These are phyloP conservation scores for Theonella swinhoei DNA, from an alignment of 37 sponge, comb jelly and placozoan genomes.

Conservation along the genomic window DNA sequence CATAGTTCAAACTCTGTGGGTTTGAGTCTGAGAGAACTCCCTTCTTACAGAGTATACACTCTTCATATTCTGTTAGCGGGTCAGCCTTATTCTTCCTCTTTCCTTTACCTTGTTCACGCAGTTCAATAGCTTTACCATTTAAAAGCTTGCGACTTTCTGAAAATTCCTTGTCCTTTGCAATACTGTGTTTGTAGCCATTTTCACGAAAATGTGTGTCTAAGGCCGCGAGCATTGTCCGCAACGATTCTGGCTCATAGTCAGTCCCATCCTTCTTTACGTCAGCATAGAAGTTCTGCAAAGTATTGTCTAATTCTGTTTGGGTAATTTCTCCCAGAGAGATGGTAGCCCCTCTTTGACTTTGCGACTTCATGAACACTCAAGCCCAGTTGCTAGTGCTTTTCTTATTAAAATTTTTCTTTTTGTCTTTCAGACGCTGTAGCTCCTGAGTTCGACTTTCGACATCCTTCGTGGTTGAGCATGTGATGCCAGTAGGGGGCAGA, in stretches of 20 bases:
- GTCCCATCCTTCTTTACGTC: not conserved
- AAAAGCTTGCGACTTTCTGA: not conserved
- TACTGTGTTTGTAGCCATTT: not conserved
- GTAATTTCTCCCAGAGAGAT: no score
- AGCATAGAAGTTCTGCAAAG: not conserved
- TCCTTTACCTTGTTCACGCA: not conserved
- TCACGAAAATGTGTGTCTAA: not conserved
- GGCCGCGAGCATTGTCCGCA: conserved; percentile 12
- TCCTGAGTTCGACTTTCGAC: no score
- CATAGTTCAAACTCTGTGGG: not conserved
- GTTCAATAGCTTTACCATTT: conserved; percentile 10
- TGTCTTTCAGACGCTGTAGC: no score
- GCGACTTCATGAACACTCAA: no score
- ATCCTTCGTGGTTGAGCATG: no score
- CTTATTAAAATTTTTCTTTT: no score
- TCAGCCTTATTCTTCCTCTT: conserved; percentile 3
- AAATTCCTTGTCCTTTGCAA: conserved; percentile 2
- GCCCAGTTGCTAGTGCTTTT: no score
- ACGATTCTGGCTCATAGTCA: not conserved
- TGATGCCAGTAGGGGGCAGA: no score
- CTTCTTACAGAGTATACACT: conserved; percentile 28
- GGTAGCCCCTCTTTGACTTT: no score
- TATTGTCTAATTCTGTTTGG: conserved; percentile 1
- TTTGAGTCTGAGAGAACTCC: conserved; percentile 5
- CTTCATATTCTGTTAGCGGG: conserved; percentile 4